phyloP scores from a whole-genome alignment of 2,797 vertebrate genomes.

The Hydrophis major region DNA sequence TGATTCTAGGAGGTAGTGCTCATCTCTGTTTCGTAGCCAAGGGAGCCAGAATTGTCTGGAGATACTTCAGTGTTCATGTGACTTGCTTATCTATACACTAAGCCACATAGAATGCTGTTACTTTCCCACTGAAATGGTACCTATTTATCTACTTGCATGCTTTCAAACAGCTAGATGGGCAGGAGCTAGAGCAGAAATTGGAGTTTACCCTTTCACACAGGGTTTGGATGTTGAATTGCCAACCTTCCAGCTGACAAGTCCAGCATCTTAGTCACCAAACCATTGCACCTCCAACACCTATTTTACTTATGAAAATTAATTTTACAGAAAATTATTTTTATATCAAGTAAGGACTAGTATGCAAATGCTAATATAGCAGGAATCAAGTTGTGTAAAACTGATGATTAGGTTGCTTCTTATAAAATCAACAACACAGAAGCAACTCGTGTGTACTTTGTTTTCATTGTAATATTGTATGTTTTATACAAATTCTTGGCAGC shows the following conservation, averaged over 20 bases:
- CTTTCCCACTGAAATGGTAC: not conserved
- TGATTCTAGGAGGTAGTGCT: too few species aligned
- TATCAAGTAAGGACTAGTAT: not conserved
- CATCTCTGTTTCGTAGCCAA: too few species aligned
- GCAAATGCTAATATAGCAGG: constrained; percentile 17
- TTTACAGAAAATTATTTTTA: constrained; percentile 4
- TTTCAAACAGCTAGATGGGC: not conserved
- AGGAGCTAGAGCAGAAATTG: not conserved
- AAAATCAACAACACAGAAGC: not conserved
- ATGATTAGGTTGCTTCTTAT: constrained; percentile 2
- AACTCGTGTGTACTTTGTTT: not conserved
- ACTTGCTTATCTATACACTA: too few species aligned
- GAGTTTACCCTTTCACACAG: not conserved
- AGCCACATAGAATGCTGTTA: not conserved
- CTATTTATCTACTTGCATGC: not conserved
- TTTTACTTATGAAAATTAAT: constrained; percentile 5
- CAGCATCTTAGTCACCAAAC: not conserved
- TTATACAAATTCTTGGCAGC: too few species aligned
- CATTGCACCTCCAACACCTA: not conserved
- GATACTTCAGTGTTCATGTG: too few species aligned
- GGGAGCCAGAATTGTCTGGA: too few species aligned
- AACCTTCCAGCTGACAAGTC: not conserved
- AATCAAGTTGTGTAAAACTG: constrained; percentile 6
- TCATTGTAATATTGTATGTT: not conserved
- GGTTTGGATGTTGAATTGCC: not conserved